A percentile compares a stretch with the other conserved stretches of the same genome.
Evolutionary conservation across 1,140 invertebrate species (phyloP).

Genomic region (Neotoxoptera formosana): DNA sequence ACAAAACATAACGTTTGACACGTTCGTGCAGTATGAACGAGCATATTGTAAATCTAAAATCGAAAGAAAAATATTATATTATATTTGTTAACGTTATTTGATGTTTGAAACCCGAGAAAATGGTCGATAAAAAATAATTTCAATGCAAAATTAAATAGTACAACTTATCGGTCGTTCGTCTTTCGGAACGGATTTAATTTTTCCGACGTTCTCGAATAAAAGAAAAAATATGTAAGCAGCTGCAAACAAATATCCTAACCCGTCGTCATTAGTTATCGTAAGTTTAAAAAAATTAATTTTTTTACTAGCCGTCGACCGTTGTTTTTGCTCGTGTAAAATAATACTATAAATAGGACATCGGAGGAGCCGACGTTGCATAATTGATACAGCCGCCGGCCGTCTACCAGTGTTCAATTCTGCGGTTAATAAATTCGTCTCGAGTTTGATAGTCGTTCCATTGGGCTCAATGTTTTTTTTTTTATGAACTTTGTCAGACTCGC

Average conservation of each 20-base stretch:
- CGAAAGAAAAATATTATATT: not conserved
- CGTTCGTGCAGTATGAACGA: not conserved
- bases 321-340: not conserved
- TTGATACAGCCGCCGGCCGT: not conserved
- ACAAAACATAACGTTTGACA: not conserved
- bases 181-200: not conserved
- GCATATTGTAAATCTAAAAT: not conserved
- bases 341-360: not conserved
- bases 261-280: not conserved
- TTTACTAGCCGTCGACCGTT: not conserved
- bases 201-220: not conserved
- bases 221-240: not conserved
- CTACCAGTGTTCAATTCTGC: not conserved
- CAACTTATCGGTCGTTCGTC: too few relatives aligned
- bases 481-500: not conserved
- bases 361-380: not conserved
- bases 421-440: not conserved
- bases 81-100: not conserved
- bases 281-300: not conserved
- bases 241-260: not conserved
- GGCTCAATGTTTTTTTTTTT: not conserved
- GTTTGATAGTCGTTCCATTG: not conserved
- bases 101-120: not conserved
- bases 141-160: not conserved
- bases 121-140: not conserved